phyloP scores from a whole-genome alignment of 2,888 invertebrate species.

The Ophion ellenae region DNA sequence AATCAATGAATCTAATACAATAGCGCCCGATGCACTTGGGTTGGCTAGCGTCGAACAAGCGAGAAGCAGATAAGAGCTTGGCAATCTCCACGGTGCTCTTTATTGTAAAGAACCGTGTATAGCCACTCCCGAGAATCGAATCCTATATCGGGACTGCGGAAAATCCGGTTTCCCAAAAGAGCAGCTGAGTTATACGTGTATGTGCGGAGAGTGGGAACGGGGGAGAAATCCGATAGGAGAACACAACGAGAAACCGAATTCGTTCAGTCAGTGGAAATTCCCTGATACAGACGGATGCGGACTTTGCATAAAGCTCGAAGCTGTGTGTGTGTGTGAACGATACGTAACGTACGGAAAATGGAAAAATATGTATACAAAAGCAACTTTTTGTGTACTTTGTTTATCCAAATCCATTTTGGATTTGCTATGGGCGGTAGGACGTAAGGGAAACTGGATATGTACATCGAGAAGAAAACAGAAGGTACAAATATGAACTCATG shows the following conservation, averaged over 20 bases:
- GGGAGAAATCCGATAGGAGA: slow-evolving; percentile 69
- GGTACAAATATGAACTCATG: no score
- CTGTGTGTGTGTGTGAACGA: neutral
- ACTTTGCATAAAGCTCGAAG: slow-evolving; percentile 25
- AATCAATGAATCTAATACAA: slow-evolving; percentile 31
- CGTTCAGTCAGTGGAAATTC: slow-evolving; percentile 67
- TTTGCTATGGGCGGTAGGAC: neutral
- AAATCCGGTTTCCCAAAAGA: slow-evolving; percentile 41
- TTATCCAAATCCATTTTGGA: neutral
- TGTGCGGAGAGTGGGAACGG: neutral
- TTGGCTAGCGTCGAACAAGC: slow-evolving; percentile 34
- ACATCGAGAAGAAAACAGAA: neutral
- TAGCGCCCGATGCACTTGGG: slow-evolving; percentile 15
- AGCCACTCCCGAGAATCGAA: slow-evolving; percentile 37
- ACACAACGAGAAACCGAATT: slow-evolving; percentile 70
- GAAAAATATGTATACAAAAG: neutral
- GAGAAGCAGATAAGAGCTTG: slow-evolving; percentile 55
- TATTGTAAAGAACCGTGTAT: slow-evolving; percentile 8
- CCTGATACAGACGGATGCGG: slow-evolving; percentile 66
- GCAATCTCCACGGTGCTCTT: neutral
- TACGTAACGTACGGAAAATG: neutral
- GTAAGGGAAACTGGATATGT: neutral
- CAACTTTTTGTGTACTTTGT: neutral
- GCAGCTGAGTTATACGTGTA: neutral
- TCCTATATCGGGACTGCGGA: slow-evolving; percentile 10